These are phyloP conservation scores for Callipepla californica DNA, from an alignment of 2,113 vertebrate species.

Conservation along the genomic window DNA sequence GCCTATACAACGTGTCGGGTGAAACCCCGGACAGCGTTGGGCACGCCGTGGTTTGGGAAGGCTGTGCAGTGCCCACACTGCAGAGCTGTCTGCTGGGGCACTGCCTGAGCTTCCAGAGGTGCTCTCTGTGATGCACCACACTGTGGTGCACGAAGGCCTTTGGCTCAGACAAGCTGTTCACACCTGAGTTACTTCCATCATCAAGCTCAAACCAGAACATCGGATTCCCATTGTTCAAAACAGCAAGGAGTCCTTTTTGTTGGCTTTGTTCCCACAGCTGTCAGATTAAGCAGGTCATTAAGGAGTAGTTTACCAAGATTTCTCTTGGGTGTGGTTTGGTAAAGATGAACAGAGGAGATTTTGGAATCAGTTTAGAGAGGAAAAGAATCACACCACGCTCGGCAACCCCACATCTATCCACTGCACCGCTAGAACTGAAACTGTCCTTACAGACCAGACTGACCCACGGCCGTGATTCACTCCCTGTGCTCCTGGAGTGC, in stretches of 20 bases:
- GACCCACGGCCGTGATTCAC: rapidly evolving
- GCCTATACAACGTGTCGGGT: not conserved
- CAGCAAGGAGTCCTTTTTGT: conserved; percentile 52
- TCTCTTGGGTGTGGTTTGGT: conserved; percentile 17
- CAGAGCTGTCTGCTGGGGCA: not conserved
- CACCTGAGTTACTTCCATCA: conserved; percentile 62
- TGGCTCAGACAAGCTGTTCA: conserved; percentile 48
- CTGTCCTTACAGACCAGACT: rapidly evolving
- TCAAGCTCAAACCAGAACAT: conserved; percentile 62
- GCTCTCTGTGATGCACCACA: not conserved
- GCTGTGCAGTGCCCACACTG: not conserved
- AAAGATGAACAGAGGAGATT: conserved; percentile 25
- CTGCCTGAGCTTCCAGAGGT: not conserved
- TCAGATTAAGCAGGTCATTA: conserved; percentile 67
- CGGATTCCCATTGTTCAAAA: conserved; percentile 54
- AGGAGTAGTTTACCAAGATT: conserved; percentile 45
- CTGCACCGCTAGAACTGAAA: not conserved
- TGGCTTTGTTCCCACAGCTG: conserved; percentile 65
- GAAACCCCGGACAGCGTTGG: not conserved
- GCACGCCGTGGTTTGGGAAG: rapidly evolving
- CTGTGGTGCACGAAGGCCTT: conserved; percentile 28
- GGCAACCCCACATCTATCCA: rapidly evolving
- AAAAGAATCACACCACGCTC: not conserved
- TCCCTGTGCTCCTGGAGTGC: not conserved
- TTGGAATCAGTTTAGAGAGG: conserved; percentile 11